Conservation (phyloP, 2,888 invertebrate species). For the Agonopterix heracliana region DNA sequence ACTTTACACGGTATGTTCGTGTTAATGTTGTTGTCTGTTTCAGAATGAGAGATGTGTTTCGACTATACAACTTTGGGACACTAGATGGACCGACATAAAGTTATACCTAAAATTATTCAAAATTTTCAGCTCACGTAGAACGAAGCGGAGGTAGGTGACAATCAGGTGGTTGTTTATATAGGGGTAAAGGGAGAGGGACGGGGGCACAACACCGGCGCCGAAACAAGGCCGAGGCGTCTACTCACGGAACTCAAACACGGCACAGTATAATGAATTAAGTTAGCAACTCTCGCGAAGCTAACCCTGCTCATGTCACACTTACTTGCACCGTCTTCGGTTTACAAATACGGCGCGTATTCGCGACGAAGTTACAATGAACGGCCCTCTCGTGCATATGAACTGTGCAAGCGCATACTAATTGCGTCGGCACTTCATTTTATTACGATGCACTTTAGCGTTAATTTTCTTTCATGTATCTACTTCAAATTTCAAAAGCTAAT, state of each 20-base stretch:
- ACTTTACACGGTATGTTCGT: too few relatives aligned
- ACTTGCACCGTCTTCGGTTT: conserved; percentile 26
- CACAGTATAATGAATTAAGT: conserved; percentile 71
- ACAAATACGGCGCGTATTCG: neutral
- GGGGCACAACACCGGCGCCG: neutral
- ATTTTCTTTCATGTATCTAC: too few relatives aligned
- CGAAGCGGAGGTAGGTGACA: conserved; percentile 37
- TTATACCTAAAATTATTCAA: neutral
- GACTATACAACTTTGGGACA: too few relatives aligned
- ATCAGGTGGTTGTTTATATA: conserved; percentile 49
- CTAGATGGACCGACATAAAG: too few relatives aligned
- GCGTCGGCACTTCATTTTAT: neutral
- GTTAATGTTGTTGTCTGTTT: too few relatives aligned
- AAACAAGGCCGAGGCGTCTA: conserved; percentile 17
- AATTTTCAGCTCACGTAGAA: conserved; percentile 16
- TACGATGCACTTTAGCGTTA: too few relatives aligned
- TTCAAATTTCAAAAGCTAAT: too few relatives aligned
- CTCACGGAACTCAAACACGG: conserved; percentile 63
- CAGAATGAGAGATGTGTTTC: too few relatives aligned
- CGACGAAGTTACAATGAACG: neutral
- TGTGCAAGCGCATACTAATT: neutral
- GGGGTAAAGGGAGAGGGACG: conserved; percentile 20
- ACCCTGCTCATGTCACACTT: conserved; percentile 50
- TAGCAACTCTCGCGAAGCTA: conserved; percentile 52
- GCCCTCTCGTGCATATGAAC: conserved; percentile 8